phyloP scores from a whole-genome alignment of 2,888 invertebrate genomes.

The Rosalia funebris region DNA sequence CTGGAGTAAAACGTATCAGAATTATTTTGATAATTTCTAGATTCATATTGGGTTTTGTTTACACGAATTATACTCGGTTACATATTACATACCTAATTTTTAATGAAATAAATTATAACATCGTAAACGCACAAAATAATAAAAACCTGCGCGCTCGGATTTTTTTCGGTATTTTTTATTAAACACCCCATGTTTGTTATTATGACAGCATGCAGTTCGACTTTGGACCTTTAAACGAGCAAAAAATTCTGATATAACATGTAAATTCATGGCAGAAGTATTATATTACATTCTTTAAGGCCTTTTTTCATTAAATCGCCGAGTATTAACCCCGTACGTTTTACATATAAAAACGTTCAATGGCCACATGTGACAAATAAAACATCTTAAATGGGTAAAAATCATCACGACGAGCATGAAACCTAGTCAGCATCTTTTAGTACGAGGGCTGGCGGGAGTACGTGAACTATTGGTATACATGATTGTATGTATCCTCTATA shows the following conservation, averaged over 20 bases:
- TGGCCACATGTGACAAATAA: constrained; percentile 45
- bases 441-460: too few species aligned
- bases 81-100: too few species aligned
- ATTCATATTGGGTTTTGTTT: too few species aligned
- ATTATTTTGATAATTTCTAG: too few species aligned
- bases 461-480: too few species aligned
- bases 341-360: constrained; percentile 43
- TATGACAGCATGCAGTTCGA: constrained; percentile 18
- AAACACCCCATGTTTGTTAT: constrained; percentile 13
- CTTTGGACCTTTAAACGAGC: constrained; percentile 24
- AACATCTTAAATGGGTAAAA: constrained; percentile 35
- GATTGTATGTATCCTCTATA: too few species aligned
- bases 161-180: not conserved
- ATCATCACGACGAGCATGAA: constrained; percentile 26
- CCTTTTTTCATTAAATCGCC: constrained; percentile 38
- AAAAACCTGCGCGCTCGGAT: not conserved
- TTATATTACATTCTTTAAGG: constrained; percentile 37
- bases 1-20: too few species aligned
- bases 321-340: constrained; percentile 47
- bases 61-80: too few species aligned
- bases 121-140: too few species aligned
- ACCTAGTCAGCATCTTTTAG: too few species aligned
- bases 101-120: too few species aligned
- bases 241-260: constrained; percentile 37
- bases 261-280: constrained; percentile 30